phyloP scores from a whole-genome alignment of 2,113 vertebrate genomes.

The Anarrhichthys ocellatus region DNA sequence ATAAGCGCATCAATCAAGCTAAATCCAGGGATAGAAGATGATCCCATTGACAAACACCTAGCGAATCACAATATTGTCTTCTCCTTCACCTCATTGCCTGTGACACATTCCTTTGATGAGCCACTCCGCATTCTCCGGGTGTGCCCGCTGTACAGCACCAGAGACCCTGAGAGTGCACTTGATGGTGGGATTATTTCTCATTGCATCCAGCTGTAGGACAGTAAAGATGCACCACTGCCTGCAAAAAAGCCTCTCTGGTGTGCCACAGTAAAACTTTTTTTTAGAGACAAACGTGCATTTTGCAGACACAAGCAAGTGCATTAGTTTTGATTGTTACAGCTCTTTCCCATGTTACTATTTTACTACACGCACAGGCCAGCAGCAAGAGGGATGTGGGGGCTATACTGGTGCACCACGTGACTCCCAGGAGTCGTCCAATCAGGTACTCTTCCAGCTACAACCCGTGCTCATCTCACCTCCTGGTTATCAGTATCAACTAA shows the following conservation, averaged over 20 bases:
- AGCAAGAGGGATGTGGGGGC: conserved; percentile 50
- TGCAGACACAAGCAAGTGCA: conserved; percentile 29
- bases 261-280: conserved; percentile 6
- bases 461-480: conserved; percentile 60
- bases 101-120: conserved; percentile 37
- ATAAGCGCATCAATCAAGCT: conserved; percentile 59
- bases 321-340: conserved; percentile 47
- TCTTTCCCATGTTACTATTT: conserved; percentile 61
- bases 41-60: conserved; percentile 47
- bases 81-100: conserved; percentile 41
- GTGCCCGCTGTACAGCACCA: background rate
- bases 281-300: conserved; percentile 2
- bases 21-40: conserved; percentile 49
- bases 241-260: background rate
- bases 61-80: conserved; percentile 30
- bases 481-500: conserved; percentile 44
- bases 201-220: conserved; percentile 3
- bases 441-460: conserved; percentile 58
- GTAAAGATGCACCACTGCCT: background rate
- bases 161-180: background rate
- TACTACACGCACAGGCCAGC: conserved; percentile 50
- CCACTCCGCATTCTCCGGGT: conserved; percentile 1
- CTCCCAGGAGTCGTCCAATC: conserved; percentile 77
- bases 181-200: background rate
- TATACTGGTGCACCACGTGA: conserved; percentile 80